Evolutionary conservation across 1,140 invertebrate species (phyloP).

Genomic region (Pseudomyrmex flavicornis): DNA sequence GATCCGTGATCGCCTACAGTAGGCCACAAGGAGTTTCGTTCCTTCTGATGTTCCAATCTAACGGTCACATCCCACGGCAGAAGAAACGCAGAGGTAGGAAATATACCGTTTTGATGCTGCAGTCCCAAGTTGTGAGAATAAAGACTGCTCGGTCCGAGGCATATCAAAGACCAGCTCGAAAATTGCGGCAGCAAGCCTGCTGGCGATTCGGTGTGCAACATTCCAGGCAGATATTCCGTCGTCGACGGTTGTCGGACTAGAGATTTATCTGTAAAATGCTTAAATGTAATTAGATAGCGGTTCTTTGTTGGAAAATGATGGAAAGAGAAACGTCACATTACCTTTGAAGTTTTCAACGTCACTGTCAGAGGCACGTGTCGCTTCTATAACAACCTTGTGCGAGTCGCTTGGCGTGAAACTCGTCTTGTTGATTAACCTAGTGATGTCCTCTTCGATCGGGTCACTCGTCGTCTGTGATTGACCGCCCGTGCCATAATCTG

Average conservation of each 20-base stretch:
- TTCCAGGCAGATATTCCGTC: conserved; percentile 95
- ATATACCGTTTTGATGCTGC: conserved; percentile 93
- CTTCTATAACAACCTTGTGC: conserved; percentile 85
- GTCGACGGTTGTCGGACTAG: conserved; percentile 92
- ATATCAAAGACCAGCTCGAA: conserved; percentile 96
- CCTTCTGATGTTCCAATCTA: conserved; percentile 84
- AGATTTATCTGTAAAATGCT: conserved; percentile 85
- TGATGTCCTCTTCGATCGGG: conserved; percentile 74
- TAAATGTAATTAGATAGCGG: neutral
- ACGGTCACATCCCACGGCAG: conserved; percentile 98
- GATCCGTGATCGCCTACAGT: conserved; percentile 77
- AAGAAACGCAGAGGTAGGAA: conserved; percentile 95
- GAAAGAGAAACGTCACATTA: conserved; percentile 31
- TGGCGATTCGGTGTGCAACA: conserved; percentile 94
- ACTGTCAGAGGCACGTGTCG: conserved; percentile 72
- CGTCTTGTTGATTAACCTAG: conserved; percentile 78
- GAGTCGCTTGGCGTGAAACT: conserved; percentile 81
- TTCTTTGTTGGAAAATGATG: neutral
- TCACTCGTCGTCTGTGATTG: conserved; percentile 78
- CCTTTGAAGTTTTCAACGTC: conserved; percentile 83
- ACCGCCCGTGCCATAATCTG: conserved; percentile 80
- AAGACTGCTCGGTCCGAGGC: conserved; percentile 94
- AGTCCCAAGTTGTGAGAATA: conserved; percentile 96
- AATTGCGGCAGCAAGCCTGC: conserved; percentile 93
- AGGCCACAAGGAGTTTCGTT: conserved; percentile 82